These are phyloP conservation scores for Pavo muticus DNA, from an alignment of 2,113 vertebrate genomes.

Conservation along the genomic window DNA sequence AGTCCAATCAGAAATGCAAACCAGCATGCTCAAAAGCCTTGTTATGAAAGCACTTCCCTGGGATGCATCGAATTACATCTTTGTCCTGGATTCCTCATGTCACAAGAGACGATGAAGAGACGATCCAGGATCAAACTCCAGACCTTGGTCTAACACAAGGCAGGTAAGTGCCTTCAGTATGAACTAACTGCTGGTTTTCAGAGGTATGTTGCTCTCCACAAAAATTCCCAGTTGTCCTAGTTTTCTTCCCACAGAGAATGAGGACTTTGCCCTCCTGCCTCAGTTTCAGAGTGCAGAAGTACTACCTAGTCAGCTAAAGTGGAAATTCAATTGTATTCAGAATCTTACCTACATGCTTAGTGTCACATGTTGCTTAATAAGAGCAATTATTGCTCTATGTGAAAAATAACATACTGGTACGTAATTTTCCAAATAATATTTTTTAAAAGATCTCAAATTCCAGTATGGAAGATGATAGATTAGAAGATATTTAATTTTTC, in stretches of 20 bases:
- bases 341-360: neutral
- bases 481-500: neutral
- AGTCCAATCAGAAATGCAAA: neutral
- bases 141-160: neutral
- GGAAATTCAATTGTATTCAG: neutral
- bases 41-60: neutral
- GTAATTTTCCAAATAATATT: neutral
- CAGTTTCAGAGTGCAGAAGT: neutral
- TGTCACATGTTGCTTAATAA: neutral
- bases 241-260: neutral
- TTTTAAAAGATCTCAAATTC: neutral
- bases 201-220: neutral
- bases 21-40: neutral
- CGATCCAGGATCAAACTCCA: neutral
- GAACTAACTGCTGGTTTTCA: neutral
- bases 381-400: accelerated
- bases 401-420: neutral
- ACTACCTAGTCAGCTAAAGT: neutral
- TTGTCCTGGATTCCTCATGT: neutral
- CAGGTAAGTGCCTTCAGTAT: neutral
- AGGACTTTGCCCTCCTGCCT: neutral
- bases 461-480: neutral
- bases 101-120: neutral
- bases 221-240: neutral
- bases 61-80: neutral